Base-by-base conservation (phyloP, 2,888 invertebrate species). In the Amblyjoppa fuscipennis region DNA sequence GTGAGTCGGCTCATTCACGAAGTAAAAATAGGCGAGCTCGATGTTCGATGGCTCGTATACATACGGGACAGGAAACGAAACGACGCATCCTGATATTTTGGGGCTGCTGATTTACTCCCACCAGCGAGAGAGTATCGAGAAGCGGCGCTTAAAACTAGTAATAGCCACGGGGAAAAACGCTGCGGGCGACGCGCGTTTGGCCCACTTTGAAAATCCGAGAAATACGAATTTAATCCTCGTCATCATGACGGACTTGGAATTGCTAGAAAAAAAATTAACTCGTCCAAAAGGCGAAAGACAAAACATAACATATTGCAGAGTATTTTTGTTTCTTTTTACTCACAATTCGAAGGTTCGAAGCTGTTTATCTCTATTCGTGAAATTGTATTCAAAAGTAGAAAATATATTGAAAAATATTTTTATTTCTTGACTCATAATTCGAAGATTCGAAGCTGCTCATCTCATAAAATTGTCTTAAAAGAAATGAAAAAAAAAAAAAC, bases 21-120 rank as follows among this genome's bases (percentile, higher is more conserved):
- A 66, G 28, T 53, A 51, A 82, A 85, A 85, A 85, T 82, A 79
- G 77, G 68, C 64, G 49, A 59, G 25, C 51, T 71, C 13, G 66
- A 82, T 70, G 70, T 69, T 64, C 53, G 64, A 11, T 9, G 61
- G 41, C 45, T 25, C 70, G 51, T 51, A 78, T 51, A 78, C 28
- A 51, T 49, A 20, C 20, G 51, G 56, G 59, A 78, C 77, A 77
- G 77, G 81, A 84, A 84, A 70, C 31, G 53, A 28, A 69, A 78
- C 69, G 68, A 51, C 56, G 38, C 71, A 73, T 76, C 51, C 34
- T 41, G 71, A 75, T 85, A 78, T 82, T 84, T 81, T 78, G 51
- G 61, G 71, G 38, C 74, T 53, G 64, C 53, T 59, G 73, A 81
- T 84, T 84, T 73, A 51, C 28, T 73, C 68, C 64, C 77, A 11